Base-by-base conservation (phyloP, 23 tunicate species). In the Oikopleura vanhoeffeni region DNA sequence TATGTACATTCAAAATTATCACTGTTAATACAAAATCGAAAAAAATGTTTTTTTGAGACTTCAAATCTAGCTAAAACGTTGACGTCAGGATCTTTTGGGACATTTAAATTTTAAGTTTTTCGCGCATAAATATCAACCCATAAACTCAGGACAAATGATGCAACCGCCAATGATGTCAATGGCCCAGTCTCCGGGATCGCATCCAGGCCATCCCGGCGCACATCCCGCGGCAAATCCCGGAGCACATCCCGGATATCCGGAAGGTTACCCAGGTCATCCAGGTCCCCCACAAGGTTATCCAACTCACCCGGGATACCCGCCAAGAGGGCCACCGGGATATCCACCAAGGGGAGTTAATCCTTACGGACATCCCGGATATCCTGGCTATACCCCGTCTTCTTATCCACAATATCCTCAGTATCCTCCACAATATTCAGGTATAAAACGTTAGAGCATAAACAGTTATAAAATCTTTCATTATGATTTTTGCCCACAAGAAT, bases 381-480 rank as follows among this genome's bases (percentile, higher is more conserved):
- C 27, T 2, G 79, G 79, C 27, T 71, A 71, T 30, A 18, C 79
- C 3, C 79, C 79, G 27, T 18, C 34, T 2, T 18, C 34, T 71
- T 71, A 71, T 71, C 79, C 79, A 2, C 79, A 71, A 71, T 71
- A 71, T 71, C 34, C 34, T 2, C 79, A 71, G 79, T 71, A 71
- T 32, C 79, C 79, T 28, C 79, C 79, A 13, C 79, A 71, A 38
- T 71, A 71, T 30, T 30, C 79, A 71, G 79, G 79, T 49, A 49
- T n/a, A n/a, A n/a, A n/a, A 49, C 18, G 24, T 49, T 49, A 24
- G 64, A 49, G n/a, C n/a, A n/a, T n/a, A n/a, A n/a, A n/a, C n/a
- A n/a, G n/a, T n/a, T n/a, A n/a, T n/a, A n/a, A n/a, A n/a, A n/a
- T n/a, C n/a, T n/a, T n/a, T n/a, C n/a, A n/a, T n/a, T n/a, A n/a